A percentile compares a stretch with the other conserved stretches of the same genome.
phyloP scores from a whole-genome alignment of 30 jellyfish, hydroid and myxozoan species.

The Aurelia coerulea region DNA sequence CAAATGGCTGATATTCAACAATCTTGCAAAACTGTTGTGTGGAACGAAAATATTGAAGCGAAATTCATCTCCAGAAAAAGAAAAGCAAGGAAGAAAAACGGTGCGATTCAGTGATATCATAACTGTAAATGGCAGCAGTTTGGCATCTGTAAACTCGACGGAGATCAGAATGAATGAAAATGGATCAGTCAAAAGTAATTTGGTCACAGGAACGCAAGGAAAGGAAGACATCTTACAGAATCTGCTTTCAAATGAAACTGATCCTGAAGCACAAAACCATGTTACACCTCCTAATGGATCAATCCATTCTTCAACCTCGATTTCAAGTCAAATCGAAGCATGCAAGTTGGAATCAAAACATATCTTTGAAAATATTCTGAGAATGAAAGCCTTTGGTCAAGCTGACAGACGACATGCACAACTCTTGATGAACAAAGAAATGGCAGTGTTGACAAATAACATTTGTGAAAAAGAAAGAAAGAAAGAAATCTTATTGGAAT shows the following conservation, averaged over 20 bases:
- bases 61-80: background rate
- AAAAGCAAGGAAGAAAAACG: slow-evolving; percentile 52
- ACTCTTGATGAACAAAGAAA: slow-evolving; percentile 27
- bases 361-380: slow-evolving; percentile 8
- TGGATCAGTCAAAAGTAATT: slow-evolving; percentile 10
- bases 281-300: background rate
- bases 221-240: background rate
- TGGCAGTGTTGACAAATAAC: slow-evolving; percentile 47
- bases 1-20: slow-evolving; percentile 49
- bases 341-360: background rate
- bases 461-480: slow-evolving; percentile 32
- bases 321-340: too few relatives aligned
- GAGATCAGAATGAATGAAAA: slow-evolving; percentile 6
- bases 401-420: slow-evolving; percentile 37
- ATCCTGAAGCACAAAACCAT: background rate
- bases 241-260: slow-evolving; percentile 1
- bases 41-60: slow-evolving; percentile 22
- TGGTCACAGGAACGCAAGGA: too few relatives aligned
- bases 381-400: slow-evolving; percentile 10
- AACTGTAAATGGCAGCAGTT: slow-evolving; percentile 60
- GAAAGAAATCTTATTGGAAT: slow-evolving; percentile 38
- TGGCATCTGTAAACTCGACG: slow-evolving; percentile 23
- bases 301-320: background rate
- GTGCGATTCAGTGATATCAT: slow-evolving; percentile 74
- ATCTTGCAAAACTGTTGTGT: slow-evolving; percentile 60